A percentile compares a stretch with the other conserved stretches of the same genome.
These are phyloP conservation scores for Syrphus vitripennis DNA, from an alignment of 2,888 invertebrate species.

Conservation along the genomic window DNA sequence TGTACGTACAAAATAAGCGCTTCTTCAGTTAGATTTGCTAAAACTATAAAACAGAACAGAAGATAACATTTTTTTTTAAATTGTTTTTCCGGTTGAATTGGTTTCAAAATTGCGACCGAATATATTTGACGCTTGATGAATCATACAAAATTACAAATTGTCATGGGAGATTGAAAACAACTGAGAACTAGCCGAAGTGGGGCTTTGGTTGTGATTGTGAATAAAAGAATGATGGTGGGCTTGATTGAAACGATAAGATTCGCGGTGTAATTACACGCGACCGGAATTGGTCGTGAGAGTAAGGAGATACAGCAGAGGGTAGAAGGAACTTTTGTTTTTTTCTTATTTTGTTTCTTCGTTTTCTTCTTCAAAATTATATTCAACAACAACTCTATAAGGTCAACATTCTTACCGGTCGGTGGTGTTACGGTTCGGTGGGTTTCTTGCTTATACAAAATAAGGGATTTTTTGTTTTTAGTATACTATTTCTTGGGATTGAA, in stretches of 20 bases:
- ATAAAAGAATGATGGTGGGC: background rate
- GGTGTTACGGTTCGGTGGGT: slow-evolving; percentile 47
- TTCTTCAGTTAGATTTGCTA: background rate
- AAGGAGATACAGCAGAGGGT: background rate
- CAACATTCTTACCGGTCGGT: slow-evolving; percentile 38
- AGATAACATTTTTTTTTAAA: background rate
- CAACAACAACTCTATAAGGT: slow-evolving; percentile 43
- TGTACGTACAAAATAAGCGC: background rate
- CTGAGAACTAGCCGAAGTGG: background rate
- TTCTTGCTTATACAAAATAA: background rate
- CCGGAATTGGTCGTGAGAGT: background rate
- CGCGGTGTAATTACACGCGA: background rate
- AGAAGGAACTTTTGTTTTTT: background rate
- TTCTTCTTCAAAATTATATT: slow-evolving; percentile 27
- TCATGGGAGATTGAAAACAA: slow-evolving; percentile 32
- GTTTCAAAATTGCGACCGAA: slow-evolving; percentile 41
- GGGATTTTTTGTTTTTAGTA: background rate
- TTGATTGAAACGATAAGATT: background rate
- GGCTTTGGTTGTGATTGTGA: background rate
- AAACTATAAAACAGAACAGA: background rate
- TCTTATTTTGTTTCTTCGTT: background rate
- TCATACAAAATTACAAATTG: slow-evolving; percentile 49
- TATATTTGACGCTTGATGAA: slow-evolving; percentile 61
- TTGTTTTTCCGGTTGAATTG: slow-evolving; percentile 54
- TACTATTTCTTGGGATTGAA: background rate